These are phyloP conservation scores for Alviniconcha strummeri DNA, from an alignment of 2,888 invertebrate species.

Conservation along the genomic window DNA sequence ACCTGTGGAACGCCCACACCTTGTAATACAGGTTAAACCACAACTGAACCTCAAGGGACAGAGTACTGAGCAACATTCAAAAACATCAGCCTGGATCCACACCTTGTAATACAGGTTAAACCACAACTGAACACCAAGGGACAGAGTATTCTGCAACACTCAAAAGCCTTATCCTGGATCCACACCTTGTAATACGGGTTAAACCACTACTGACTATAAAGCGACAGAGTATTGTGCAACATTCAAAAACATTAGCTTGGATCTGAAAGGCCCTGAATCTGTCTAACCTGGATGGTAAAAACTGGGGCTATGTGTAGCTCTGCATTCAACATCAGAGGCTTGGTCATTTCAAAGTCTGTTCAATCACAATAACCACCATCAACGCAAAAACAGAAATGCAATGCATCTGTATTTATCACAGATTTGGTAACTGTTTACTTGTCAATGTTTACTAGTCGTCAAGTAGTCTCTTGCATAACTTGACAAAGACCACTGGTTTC, in stretches of 20 bases:
- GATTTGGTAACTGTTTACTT: too few relatives aligned
- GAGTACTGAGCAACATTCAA: neutral
- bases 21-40: neutral
- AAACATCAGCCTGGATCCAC: neutral
- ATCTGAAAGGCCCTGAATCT: neutral
- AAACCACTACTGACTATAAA: neutral
- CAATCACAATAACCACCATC: too few relatives aligned
- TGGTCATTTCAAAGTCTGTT: too few relatives aligned
- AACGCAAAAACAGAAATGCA: too few relatives aligned
- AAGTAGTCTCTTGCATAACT: too few relatives aligned
- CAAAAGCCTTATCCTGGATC: neutral
- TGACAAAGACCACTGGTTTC: too few relatives aligned
- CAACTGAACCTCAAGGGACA: neutral
- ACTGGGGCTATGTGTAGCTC: too few relatives aligned
- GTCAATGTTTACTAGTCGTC: too few relatives aligned
- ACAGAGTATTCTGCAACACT: neutral
- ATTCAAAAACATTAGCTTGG: neutral
- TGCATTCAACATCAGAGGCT: too few relatives aligned
- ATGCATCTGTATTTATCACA: too few relatives aligned
- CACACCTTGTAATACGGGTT: neutral
- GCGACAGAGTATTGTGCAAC: neutral
- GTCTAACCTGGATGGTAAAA: too few relatives aligned
- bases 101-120: neutral
- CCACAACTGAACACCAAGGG: neutral
- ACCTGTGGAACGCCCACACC: conserved; percentile 21